These are phyloP conservation scores for Drosophila nebulosa DNA, from an alignment of 1,140 invertebrate species.

Conservation along the genomic window DNA sequence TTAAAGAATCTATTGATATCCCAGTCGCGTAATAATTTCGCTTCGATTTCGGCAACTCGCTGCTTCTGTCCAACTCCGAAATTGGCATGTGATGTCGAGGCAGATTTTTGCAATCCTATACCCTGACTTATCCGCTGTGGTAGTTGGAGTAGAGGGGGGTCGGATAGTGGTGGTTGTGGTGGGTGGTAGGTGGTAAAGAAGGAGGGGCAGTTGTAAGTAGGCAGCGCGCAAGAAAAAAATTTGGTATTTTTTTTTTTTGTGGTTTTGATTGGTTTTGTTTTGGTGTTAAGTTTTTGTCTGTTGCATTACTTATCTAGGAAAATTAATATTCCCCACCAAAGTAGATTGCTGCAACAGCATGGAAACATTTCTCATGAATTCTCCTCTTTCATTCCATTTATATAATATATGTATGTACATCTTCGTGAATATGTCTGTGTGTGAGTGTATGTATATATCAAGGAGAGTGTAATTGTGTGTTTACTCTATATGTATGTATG, in stretches of 20 bases:
- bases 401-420: conserved; percentile 8
- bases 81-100: conserved; percentile 72
- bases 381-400: conserved; percentile 51
- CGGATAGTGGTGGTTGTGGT: conserved; percentile 29
- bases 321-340: conserved; percentile 30
- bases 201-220: conserved; percentile 54
- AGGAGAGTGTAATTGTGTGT: neutral
- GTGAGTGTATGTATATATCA: neutral
- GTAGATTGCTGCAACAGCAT: conserved; percentile 37
- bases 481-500: neutral
- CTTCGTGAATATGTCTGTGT: neutral
- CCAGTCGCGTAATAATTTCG: conserved; percentile 88
- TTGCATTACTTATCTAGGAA: conserved; percentile 46
- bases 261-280: conserved; percentile 33
- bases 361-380: conserved; percentile 76
- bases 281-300: conserved; percentile 8
- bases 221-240: conserved; percentile 74
- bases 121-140: conserved; percentile 72
- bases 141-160: conserved; percentile 19
- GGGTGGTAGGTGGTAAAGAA: conserved; percentile 29
- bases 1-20: conserved; percentile 92
- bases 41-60: conserved; percentile 33
- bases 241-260: conserved; percentile 33
- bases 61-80: conserved; percentile 27
- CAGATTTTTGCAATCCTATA: conserved; percentile 78